phyloP scores from a whole-genome alignment of 2,113 vertebrate genomes.

The Formicarius rufipectus region DNA sequence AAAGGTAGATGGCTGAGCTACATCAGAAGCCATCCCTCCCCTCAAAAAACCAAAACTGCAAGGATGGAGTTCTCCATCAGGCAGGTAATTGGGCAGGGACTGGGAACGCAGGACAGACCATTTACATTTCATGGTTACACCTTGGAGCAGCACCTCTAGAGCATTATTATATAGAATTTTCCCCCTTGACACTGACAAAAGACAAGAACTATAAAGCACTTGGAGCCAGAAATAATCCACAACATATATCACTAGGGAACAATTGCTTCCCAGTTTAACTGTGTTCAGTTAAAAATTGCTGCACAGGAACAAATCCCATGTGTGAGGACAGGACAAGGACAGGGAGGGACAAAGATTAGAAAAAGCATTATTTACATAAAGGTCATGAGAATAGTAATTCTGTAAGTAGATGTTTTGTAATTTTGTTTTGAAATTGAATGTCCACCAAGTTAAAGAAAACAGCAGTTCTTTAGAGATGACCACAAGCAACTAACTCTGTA shows the following conservation, averaged over 20 bases:
- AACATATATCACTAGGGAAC: not conserved
- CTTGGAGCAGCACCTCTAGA: not conserved
- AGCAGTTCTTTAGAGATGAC: not conserved
- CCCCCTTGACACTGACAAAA: not conserved
- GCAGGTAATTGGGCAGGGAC: not conserved
- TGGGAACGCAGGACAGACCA: not conserved
- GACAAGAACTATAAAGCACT: not conserved
- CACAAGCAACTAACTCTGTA: rapidly evolving
- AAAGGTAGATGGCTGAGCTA: not conserved
- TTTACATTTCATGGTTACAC: not conserved
- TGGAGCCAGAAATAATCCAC: not conserved
- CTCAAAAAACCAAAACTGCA: not conserved
- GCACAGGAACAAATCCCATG: not conserved
- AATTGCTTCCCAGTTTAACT: not conserved
- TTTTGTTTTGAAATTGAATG: not conserved
- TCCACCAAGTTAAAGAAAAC: not conserved
- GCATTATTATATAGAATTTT: not conserved
- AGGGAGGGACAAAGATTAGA: not conserved
- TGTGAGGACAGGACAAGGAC: not conserved
- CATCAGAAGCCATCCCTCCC: not conserved
- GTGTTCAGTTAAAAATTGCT: not conserved
- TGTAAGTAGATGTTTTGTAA: not conserved
- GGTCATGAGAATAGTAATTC: not conserved
- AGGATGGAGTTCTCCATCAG: not conserved
- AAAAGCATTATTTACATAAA: not conserved